phyloP scores from a whole-genome alignment of 2,888 invertebrate genomes.

The Melinaea menophilus region DNA sequence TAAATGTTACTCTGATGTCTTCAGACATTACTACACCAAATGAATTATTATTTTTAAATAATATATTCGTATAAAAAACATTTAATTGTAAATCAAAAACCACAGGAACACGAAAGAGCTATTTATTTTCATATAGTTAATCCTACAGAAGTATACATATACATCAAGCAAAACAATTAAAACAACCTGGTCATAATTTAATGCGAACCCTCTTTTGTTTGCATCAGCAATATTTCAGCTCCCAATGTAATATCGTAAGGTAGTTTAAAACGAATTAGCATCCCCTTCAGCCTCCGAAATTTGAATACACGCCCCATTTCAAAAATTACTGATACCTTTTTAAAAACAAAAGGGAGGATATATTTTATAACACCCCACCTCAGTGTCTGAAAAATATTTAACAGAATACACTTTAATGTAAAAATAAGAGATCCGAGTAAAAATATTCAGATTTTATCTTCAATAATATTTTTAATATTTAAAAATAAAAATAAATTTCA shows the following conservation, averaged over 20 bases:
- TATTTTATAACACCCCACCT: constrained; percentile 66
- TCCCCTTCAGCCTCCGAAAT: constrained; percentile 68
- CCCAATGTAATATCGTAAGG: constrained; percentile 74
- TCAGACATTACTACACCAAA: neutral
- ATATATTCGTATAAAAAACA: neutral
- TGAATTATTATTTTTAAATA: constrained; percentile 1
- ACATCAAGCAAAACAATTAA: constrained; percentile 28
- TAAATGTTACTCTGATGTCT: constrained; percentile 21
- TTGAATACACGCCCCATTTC: constrained; percentile 71
- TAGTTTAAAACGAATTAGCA: constrained; percentile 78
- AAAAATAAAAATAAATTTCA: too few species aligned
- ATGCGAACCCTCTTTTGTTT: constrained; percentile 68
- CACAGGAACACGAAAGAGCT: neutral
- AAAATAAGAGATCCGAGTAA: constrained; percentile 54
- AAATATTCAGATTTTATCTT: constrained; percentile 57
- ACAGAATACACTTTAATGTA: constrained; percentile 66
- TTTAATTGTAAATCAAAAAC: neutral
- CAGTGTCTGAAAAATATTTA: constrained; percentile 52
- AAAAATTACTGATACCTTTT: constrained; percentile 52
- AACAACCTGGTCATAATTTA: constrained; percentile 46
- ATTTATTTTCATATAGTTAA: neutral
- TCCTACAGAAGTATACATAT: neutral
- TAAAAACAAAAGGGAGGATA: constrained; percentile 72
- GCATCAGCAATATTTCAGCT: constrained; percentile 70
- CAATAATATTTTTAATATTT: constrained; percentile 21